phyloP scores from a whole-genome alignment of 2,797 vertebrate genomes.

The Myotis findleyi region DNA sequence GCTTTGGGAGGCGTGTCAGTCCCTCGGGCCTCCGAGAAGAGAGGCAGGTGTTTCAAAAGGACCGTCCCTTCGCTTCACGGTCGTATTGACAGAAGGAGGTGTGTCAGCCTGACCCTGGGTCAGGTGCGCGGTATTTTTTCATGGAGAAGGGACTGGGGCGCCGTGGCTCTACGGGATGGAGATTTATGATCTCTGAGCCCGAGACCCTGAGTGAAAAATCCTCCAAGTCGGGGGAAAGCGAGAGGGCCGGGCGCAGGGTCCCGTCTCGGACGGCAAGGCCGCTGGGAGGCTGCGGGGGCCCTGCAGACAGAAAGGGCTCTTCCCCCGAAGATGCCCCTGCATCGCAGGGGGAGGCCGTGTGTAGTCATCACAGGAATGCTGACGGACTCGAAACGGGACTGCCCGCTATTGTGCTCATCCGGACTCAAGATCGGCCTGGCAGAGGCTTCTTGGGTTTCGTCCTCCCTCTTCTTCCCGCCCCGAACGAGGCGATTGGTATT shows the following conservation, averaged over 20 bases:
- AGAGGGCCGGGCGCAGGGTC: neutral
- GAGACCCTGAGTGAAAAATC: constrained; percentile 47
- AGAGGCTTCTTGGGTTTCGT: constrained; percentile 75
- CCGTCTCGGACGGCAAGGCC: constrained; percentile 57
- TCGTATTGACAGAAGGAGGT: neutral
- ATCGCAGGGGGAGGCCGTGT: constrained; percentile 57
- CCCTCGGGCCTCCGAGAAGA: neutral
- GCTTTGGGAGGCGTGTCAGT: neutral
- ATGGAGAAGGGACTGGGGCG: neutral
- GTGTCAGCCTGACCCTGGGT: neutral
- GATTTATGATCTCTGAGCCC: constrained; percentile 60
- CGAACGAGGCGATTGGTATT: constrained; percentile 76
- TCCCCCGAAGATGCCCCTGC: constrained; percentile 70
- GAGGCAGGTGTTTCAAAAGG: neutral
- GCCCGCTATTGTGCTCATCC: constrained; percentile 75
- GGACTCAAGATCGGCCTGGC: constrained; percentile 72
- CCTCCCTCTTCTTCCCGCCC: constrained; percentile 25
- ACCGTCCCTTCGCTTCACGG: neutral
- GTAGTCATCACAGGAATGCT: constrained; percentile 81
- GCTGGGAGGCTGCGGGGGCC: constrained; percentile 9
- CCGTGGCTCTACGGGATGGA: neutral
- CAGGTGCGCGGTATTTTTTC: neutral
- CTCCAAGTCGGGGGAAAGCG: constrained; percentile 52
- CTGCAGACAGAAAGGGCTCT: constrained; percentile 74
- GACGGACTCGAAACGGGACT: constrained; percentile 77